Evolutionary conservation across 30 jellyfish, hydroid and myxozoan species (phyloP), one percentile per base, ranked within the genome.

Genomic region (Mastigias papua): DNA sequence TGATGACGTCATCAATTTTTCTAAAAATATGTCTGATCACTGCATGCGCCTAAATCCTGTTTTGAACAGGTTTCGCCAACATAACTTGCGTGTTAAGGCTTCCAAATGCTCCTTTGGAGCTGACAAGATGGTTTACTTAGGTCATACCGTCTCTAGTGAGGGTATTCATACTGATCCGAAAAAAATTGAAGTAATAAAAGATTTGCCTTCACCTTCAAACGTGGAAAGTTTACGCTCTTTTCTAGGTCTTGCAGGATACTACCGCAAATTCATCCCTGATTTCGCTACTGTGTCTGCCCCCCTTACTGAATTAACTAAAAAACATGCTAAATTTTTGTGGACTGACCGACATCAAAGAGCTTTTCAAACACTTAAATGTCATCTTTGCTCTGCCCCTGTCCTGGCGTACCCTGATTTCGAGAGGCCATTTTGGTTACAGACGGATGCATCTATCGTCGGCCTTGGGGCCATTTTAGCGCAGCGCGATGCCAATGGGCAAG

Each of bases 201-300:
- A 31, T 11, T 35, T 71, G 33, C 57, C 57, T 48, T 9, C 51
- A 13, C 76, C 76, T 26, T 30, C 60, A 25, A 76, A 32, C 21
- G 8, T 54, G 57, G 76, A 76, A 46, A 35, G 25, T 1, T 30
- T 76, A 0, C 1, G 76, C 72, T 71, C 73, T 29, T 82, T 82
- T 82, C 64, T 67, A 15, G 76, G 92, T 26, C 78, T 82, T 28
- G 87, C 92, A 37, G 92, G 92, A 30, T 67, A 76, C 49, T 78
- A 87, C 74, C 68, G 87, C 34, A 67, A 76, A 67, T 87, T 76
- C 65, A 69, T 87, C 15, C 82, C 76, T 1, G 69, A 75, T 35
- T 85, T 86, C 61, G 89, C 93, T 28, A 74, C 46, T n/a, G 60
- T 73, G 21, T 87, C 90, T 29, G 66, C 90, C 13, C 96, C 96